phyloP scores from a whole-genome alignment of 1,140 invertebrate genomes.

The Drosophila bocki region DNA sequence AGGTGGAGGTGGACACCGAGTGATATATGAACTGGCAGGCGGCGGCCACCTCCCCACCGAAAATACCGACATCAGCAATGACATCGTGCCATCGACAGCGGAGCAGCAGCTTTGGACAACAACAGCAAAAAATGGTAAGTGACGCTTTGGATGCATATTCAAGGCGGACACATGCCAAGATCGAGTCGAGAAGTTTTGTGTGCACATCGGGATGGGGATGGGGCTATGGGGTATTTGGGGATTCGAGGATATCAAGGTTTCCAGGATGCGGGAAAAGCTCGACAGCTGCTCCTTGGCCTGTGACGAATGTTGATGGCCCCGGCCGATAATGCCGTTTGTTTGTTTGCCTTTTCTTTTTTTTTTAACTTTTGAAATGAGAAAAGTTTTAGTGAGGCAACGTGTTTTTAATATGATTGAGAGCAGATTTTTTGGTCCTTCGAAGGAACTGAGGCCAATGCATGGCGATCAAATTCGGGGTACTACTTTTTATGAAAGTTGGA shows the following conservation, averaged over 20 bases:
- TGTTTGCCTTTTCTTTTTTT: conserved; percentile 67
- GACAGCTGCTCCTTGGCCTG: conserved; percentile 44
- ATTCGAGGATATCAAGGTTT: conserved; percentile 10
- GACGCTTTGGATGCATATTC: conserved; percentile 66
- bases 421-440: conserved; percentile 1
- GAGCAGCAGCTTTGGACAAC: conserved; percentile 7
- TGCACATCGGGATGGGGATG: conserved; percentile 16
- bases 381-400: conserved; percentile 68
- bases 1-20: conserved; percentile 31
- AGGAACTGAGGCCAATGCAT: background rate
- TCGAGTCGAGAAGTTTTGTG: conserved; percentile 53
- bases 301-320: conserved; percentile 74
- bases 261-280: conserved; percentile 15
- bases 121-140: conserved; percentile 55
- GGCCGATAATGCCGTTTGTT: conserved; percentile 79
- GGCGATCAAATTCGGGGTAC: background rate
- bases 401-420: conserved; percentile 55
- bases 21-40: conserved; percentile 79
- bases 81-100: conserved; percentile 35
- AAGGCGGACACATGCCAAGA: conserved; percentile 64
- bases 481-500: too few relatives aligned
- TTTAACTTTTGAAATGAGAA: conserved; percentile 82
- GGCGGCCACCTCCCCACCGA: background rate
- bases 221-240: conserved; percentile 2
- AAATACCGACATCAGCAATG: conserved; percentile 51